phyloP scores from a whole-genome alignment of 2,113 vertebrate species.

The Lampris incognitus region DNA sequence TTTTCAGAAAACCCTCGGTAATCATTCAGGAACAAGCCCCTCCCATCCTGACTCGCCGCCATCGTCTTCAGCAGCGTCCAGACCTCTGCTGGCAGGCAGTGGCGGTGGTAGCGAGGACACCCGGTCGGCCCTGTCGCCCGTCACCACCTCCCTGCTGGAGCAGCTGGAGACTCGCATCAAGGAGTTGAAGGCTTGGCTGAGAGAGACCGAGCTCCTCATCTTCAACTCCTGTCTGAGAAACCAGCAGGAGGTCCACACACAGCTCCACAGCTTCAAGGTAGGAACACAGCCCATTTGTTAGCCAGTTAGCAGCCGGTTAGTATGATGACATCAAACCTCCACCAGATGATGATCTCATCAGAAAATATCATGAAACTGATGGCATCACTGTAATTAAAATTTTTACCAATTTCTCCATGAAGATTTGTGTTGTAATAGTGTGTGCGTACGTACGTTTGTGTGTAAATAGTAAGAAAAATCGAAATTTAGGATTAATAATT shows the following conservation, averaged over 20 bases:
- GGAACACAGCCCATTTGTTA: slow-evolving; percentile 18
- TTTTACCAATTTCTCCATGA: too few species aligned
- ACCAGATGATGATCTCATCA: too few species aligned
- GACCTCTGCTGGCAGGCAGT: background rate
- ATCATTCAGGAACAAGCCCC: slow-evolving; percentile 67
- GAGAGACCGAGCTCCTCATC: slow-evolving; percentile 98
- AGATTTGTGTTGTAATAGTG: too few species aligned
- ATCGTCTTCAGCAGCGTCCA: slow-evolving; percentile 57
- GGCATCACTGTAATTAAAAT: too few species aligned
- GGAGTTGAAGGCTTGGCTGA: slow-evolving; percentile 96
- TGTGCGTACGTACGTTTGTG: too few species aligned
- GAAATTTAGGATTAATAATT: too few species aligned
- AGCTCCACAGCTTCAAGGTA: slow-evolving; percentile 97
- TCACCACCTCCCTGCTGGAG: slow-evolving; percentile 90
- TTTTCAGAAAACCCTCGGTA: slow-evolving; percentile 86
- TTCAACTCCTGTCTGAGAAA: slow-evolving; percentile 95
- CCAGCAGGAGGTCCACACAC: slow-evolving; percentile 84
- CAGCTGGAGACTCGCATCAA: slow-evolving; percentile 96
- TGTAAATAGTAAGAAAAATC: too few species aligned
- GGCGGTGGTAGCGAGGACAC: slow-evolving; percentile 54
- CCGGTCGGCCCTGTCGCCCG: slow-evolving; percentile 89
- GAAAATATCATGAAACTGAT: too few species aligned
- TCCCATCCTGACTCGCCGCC: slow-evolving; percentile 26
- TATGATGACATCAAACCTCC: too few species aligned
- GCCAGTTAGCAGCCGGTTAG: too few species aligned